Base-by-base conservation (phyloP, 2,888 invertebrate species). In the Pyrrhosoma nymphula region DNA sequence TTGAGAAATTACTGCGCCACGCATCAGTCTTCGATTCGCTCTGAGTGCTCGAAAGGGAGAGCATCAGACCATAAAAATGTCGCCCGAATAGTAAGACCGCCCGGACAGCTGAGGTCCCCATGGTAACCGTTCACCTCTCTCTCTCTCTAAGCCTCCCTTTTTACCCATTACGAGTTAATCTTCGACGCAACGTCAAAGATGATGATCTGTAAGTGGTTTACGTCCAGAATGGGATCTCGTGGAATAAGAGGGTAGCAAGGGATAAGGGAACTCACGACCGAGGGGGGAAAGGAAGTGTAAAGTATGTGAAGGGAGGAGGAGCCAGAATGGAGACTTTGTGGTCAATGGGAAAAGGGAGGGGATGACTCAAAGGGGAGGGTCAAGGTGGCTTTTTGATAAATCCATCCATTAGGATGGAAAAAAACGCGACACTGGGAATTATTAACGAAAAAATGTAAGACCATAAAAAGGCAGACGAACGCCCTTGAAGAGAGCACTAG, bases 111-210 rank as follows among this genome's bases (percentile, higher is more conserved):
- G 82, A 82, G 35, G 82, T 82, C 82, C 82, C 82, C 82, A 82
- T 82, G 82, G 82, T 35, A 82, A 82, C 82, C 82, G 82, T 82
- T 82, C 82, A 35, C 35, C 82, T 82, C 26, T 16, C 82, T 47
- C 47, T 47, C 47, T 47, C 47, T 47, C 75, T 82, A 93, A 93
- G 63, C 93, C 69, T 69, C 93, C 56, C 47, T 93, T 89, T 75
- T 93, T 93, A 69, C 69, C 69, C 93, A 93, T 93, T 93, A 93
- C 93, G 69, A 69, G 93, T 93, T 93, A 93, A 93, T 93, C 93
- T 69, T 69, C 93, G 35, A 56, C 1, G 75, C 47, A 69, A 63
- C 93, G 93, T 93, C 93, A 75, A 47, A 93, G 93, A 63, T n/a
- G 91, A 69, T 91, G 91, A 91, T 56, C 93, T 69, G 47, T 26